Base-by-base conservation (phyloP, 2,113 vertebrate genomes). In the Lepus timidus region DNA sequence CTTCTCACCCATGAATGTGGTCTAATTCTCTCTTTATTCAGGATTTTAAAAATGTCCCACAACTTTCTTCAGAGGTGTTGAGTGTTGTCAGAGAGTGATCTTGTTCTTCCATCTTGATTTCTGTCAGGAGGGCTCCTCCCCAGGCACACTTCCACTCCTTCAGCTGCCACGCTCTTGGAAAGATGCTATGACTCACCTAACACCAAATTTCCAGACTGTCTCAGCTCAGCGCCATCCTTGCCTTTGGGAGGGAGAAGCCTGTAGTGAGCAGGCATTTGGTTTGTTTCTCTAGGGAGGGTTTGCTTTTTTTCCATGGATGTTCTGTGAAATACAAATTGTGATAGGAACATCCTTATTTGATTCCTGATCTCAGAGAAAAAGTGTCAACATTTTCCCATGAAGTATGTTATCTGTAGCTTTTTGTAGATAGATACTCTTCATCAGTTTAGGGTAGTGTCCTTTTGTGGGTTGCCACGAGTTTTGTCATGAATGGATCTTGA, bases 61-160 rank as follows among this genome's bases (percentile, higher is more conserved):
- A 73, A 33, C 44, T 76, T 78, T 88, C 74, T 88, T 80, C 71
- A 61, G 67, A 89, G 23, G 23, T 33, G 51, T 84, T 58, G 29
- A 76, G 17, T 52, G 33, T 27, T 7, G 29, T 84, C 80, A 49
- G 29, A 62, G 52, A 17, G 58, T n/a, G 62, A 91, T 9, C 19
- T 62, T 85, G 61, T 19, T 84, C 90, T 91, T 94, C 87, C 16
- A 58, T 88, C 16, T 23, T 93, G 84, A 65, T 91, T 89, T 91
- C 76, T 49, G 9, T 9, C 65, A 33, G 86, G 86, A 74, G 79
- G 82, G 25, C 16, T 92, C 82, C 91, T 19, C 51, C 91, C n/a
- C 19, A 64, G 31, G 44, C 3, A 22, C 20, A 33, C 20, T 64
- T 65, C 64, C 29, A 20, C 9, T 55, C 79, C 31, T 51, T 64